Evolutionary conservation across 2,888 invertebrate genomes (phyloP).

Genomic region (Napeogenes inachia): DNA sequence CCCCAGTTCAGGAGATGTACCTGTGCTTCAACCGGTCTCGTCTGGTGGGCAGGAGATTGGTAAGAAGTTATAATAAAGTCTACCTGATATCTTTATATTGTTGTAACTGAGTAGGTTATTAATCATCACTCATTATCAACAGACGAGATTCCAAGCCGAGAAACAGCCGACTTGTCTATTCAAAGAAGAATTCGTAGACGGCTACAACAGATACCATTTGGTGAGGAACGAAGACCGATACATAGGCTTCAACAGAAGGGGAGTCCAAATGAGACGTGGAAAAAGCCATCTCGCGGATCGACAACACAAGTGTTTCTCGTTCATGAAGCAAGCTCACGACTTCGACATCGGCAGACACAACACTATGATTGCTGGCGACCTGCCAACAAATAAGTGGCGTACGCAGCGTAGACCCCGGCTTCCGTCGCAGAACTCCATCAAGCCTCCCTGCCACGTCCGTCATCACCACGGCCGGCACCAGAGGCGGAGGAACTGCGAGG

Average conservation of each 20-base stretch:
- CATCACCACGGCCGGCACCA: conserved; percentile 68
- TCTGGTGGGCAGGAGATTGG: conserved; percentile 83
- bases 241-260: conserved; percentile 80
- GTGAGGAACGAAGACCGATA: conserved; percentile 78
- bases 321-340: conserved; percentile 79
- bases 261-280: conserved; percentile 73
- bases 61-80: conserved; percentile 39
- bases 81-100: neutral
- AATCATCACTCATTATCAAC: conserved; percentile 38
- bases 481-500: conserved; percentile 70
- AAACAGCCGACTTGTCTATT: conserved; percentile 79
- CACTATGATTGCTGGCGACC: conserved; percentile 70
- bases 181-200: conserved; percentile 80
- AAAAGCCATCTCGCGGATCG: conserved; percentile 61
- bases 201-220: conserved; percentile 80
- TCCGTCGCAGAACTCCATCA: conserved; percentile 60
- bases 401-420: conserved; percentile 67
- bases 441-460: conserved; percentile 64
- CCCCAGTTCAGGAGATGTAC: conserved; percentile 84
- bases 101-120: neutral
- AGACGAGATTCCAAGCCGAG: conserved; percentile 77
- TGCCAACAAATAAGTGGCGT: conserved; percentile 52
- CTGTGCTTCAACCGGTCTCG: conserved; percentile 87
- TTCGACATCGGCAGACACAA: conserved; percentile 81
- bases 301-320: conserved; percentile 78